Evolutionary conservation across 1,140 invertebrate genomes (phyloP).

Genomic region (Eupeodes corollae): DNA sequence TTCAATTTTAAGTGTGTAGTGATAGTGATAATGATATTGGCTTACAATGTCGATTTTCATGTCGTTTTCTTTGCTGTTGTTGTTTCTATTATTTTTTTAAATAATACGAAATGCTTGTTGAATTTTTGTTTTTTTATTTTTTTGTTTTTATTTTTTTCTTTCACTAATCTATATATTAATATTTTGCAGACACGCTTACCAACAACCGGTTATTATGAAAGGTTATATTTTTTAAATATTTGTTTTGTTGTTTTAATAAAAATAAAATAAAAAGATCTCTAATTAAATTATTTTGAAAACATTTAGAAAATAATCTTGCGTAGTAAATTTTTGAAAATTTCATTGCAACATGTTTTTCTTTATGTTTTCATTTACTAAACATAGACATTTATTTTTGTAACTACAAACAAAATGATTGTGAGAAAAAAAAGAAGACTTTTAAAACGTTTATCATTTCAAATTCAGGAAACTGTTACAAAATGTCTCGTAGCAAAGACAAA

Average conservation of each 20-base stretch:
- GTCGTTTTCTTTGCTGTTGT: too few species aligned
- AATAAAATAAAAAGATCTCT: slow-evolving; percentile 9
- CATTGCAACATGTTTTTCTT: background rate
- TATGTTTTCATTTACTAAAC: background rate
- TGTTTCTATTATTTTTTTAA: too few species aligned
- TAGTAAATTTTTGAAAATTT: slow-evolving; percentile 1
- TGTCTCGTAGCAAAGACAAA: slow-evolving; percentile 57
- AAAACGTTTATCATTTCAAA: background rate
- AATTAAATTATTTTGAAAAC: slow-evolving; percentile 8
- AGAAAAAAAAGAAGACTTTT: background rate
- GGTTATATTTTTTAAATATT: slow-evolving; percentile 26
- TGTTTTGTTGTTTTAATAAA: slow-evolving; percentile 12
- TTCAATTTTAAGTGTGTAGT: too few species aligned
- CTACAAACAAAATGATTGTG: too few species aligned
- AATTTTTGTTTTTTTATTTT: too few species aligned
- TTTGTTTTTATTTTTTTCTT: too few species aligned
- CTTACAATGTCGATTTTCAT: too few species aligned
- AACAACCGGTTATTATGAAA: slow-evolving; percentile 38
- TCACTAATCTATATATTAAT: slow-evolving; percentile 20
- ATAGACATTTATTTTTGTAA: background rate
- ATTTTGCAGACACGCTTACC: slow-evolving; percentile 38
- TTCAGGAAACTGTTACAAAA: slow-evolving; percentile 39
- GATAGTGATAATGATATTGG: too few species aligned
- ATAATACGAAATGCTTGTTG: too few species aligned
- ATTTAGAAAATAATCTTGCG: background rate